Evolutionary conservation across 2,797 vertebrate species (phyloP).

Genomic region (Anguilla pacifica): DNA sequence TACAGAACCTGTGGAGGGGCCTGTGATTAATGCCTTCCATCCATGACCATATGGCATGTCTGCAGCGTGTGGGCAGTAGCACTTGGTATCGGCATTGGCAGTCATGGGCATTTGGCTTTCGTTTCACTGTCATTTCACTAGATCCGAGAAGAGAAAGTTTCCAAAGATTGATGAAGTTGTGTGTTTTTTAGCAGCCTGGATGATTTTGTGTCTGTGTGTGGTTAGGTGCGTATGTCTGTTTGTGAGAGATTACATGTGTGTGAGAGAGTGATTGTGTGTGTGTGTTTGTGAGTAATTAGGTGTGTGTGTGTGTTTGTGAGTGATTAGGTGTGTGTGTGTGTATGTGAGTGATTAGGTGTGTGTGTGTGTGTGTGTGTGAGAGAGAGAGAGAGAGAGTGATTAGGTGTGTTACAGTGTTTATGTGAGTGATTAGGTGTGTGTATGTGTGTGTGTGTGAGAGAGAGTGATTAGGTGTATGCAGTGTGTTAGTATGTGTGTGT

Average conservation of each 20-base stretch:
- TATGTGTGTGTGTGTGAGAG: background rate
- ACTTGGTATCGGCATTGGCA: background rate
- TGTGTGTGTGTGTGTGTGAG: background rate
- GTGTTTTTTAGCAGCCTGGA: background rate
- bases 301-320: background rate
- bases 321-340: background rate
- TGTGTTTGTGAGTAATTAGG: background rate
- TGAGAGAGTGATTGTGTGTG: background rate
- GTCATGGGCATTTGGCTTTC: background rate
- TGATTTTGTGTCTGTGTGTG: background rate
- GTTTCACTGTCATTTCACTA: background rate
- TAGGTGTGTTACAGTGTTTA: background rate
- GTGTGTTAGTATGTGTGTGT: background rate
- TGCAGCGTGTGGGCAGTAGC: background rate
- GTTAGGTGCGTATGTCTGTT: background rate
- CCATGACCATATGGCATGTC: background rate
- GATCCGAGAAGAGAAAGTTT: background rate
- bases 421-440: background rate
- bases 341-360: background rate
- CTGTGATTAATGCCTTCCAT: background rate
- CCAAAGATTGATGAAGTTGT: background rate
- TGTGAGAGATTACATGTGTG: background rate
- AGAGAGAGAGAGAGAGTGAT: background rate
- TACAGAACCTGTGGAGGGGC: background rate
- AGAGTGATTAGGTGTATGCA: background rate